Conservation (phyloP, 2,113 vertebrate genomes). For the Bubo blakistoni region DNA sequence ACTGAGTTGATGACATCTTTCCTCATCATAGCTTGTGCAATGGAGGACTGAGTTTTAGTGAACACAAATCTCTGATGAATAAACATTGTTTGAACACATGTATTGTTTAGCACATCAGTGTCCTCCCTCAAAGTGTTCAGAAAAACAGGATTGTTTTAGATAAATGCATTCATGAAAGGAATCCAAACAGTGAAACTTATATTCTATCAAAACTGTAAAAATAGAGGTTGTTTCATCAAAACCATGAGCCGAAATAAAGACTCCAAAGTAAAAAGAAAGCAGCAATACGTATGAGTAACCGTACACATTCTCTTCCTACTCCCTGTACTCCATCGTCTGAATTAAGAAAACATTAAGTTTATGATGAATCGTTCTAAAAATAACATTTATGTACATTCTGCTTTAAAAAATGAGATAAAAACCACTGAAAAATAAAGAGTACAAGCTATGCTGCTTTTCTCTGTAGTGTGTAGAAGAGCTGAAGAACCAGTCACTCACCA, state of each 20-base stretch:
- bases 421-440: neutral
- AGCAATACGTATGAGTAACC: neutral
- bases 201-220: neutral
- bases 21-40: neutral
- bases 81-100: neutral
- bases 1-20: neutral
- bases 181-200: neutral
- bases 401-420: neutral
- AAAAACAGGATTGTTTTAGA: neutral
- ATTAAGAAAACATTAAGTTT: neutral
- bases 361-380: neutral
- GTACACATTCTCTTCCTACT: neutral
- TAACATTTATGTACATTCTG: neutral
- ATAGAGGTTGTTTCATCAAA: neutral
- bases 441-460: neutral
- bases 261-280: neutral
- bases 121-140: neutral
- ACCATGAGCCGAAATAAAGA: neutral
- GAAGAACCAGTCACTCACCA: neutral
- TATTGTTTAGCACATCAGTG: neutral
- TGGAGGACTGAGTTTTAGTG: neutral
- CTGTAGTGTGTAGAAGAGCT: neutral
- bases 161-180: neutral
- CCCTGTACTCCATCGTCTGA: neutral
- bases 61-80: neutral